phyloP scores from a whole-genome alignment of 2,797 vertebrate species.

The Melanogrammus aeglefinus region DNA sequence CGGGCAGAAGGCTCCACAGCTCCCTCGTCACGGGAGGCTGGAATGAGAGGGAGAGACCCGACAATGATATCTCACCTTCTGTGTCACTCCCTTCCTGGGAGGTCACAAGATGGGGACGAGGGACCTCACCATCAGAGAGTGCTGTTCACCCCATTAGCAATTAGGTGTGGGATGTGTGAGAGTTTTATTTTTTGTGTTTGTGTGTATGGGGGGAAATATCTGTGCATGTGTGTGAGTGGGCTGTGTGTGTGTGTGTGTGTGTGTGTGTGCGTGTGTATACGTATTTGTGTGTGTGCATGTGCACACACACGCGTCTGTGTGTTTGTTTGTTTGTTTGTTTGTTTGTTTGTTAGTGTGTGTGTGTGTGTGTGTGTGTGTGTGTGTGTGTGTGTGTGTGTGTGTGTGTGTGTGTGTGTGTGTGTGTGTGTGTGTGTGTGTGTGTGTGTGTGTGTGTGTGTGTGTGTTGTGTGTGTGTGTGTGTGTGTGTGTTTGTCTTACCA shows the following conservation, averaged over 20 bases:
- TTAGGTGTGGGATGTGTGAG: background rate
- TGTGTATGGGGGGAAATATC: background rate
- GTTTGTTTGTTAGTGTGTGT: background rate
- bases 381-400: no score
- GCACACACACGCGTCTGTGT: no score
- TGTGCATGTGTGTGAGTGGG: background rate
- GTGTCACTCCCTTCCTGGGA: background rate
- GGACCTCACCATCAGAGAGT: background rate
- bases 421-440: no score
- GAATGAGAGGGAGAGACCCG: conserved; percentile 10
- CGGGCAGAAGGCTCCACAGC: conserved; percentile 24
- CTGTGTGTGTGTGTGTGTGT: background rate
- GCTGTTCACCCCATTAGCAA: background rate
- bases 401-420: background rate
- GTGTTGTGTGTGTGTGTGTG: background rate
- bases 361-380: background rate
- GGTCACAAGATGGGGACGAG: background rate
- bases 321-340: no score
- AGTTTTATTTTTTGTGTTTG: background rate
- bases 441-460: no score
- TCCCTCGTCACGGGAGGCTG: conserved; percentile 30
- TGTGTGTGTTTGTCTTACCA: conserved; percentile 30
- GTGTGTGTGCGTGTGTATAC: no score
- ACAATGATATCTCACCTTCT: background rate
- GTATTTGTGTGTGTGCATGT: background rate